These are phyloP conservation scores for Ferrisia virgata DNA, from an alignment of 2,888 invertebrate species.

Conservation along the genomic window DNA sequence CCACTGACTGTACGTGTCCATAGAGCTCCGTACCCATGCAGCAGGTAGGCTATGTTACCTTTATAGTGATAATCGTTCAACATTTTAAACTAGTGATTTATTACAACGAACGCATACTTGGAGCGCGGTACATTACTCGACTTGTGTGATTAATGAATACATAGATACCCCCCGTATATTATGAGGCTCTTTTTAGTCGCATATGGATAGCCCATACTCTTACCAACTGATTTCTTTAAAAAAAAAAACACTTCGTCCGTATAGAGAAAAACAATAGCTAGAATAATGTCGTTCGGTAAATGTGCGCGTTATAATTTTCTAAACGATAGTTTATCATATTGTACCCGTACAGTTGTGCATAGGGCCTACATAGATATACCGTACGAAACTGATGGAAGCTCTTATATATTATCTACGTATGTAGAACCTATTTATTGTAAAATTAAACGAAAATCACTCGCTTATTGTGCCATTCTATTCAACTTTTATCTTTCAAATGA, in stretches of 20 bases:
- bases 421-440: not conserved
- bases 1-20: not conserved
- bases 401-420: too few species aligned
- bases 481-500: not conserved
- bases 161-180: not conserved
- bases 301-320: not conserved
- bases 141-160: constrained; percentile 7
- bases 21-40: too few species aligned
- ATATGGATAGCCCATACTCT: not conserved
- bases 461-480: not conserved
- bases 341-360: not conserved
- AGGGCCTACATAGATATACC: too few species aligned
- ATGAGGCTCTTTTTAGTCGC: not conserved
- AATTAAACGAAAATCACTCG: not conserved
- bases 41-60: not conserved
- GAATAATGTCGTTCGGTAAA: not conserved
- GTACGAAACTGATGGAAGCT: too few species aligned
- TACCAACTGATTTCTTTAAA: not conserved
- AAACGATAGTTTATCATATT: not conserved
- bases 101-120: not conserved
- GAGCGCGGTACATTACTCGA: not conserved
- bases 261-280: not conserved
- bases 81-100: constrained; percentile 24
- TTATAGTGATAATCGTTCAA: constrained; percentile 17
- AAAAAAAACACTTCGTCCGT: not conserved